Evolutionary conservation across 2,113 vertebrate genomes (phyloP).

Genomic region (Noctilio leporinus): DNA sequence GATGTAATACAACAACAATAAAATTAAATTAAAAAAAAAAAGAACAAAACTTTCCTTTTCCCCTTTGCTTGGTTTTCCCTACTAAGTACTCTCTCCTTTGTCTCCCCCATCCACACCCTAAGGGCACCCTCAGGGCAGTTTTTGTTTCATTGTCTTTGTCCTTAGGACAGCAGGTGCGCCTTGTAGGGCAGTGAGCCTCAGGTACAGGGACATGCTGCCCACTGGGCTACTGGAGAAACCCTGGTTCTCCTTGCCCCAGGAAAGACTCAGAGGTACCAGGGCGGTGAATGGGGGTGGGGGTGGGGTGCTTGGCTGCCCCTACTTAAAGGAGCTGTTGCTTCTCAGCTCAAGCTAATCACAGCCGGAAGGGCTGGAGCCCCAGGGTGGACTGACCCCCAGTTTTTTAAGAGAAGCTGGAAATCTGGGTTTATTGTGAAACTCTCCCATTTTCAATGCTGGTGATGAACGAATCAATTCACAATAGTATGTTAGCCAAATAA

Average conservation of each 20-base stretch:
- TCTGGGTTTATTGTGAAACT: neutral
- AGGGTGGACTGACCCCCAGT: neutral
- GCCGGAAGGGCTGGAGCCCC: neutral
- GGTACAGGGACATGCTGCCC: neutral
- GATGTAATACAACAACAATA: no score
- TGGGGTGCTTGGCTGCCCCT: no score
- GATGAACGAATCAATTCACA: neutral
- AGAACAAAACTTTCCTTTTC: neutral
- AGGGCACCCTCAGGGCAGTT: no score
- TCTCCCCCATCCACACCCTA: neutral
- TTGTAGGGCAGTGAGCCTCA: fast-evolving
- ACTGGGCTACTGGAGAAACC: no score
- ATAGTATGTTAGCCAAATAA: neutral
- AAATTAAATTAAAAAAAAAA: no score
- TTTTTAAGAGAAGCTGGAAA: neutral
- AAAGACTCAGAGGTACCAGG: neutral
- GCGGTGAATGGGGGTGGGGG: fast-evolving
- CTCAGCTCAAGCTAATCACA: fast-evolving
- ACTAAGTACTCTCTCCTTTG: neutral
- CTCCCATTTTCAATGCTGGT: neutral
- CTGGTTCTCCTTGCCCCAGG: no score
- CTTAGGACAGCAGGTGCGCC: neutral
- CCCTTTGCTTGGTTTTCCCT: neutral
- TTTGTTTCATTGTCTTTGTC: neutral
- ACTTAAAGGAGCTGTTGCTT: neutral